Evolutionary conservation across 2,797 vertebrate species (phyloP), one percentile per base, ranked within the genome.

Genomic region (Percopsis omiscomaycus): DNA sequence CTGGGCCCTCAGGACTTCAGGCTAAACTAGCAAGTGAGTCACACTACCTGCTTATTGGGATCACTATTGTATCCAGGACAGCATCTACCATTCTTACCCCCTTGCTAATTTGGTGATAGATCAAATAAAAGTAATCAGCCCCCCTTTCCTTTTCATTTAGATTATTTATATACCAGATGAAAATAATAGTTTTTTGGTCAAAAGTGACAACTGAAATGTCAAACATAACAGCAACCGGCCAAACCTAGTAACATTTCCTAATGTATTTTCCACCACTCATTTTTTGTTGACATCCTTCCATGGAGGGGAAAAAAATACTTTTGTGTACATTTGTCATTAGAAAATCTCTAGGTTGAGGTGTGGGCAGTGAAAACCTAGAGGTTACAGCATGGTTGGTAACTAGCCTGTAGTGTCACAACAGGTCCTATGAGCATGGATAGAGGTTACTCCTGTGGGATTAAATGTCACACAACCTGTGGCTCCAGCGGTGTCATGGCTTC

Each of bases 11-110:
- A 79, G 98, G 98, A 95, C 92, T 99, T 79, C 98, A 99, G 91
- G 98, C 98, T 91, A 99, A 99, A 92, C 91, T 99, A 93, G 97
- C 97, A 94, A 99, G 98, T 99, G 91, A 98, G 98, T 97, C 3
- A 15, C 30, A 27, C 44, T 44, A 29, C 4, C 22, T 64, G 42
- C 71, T 11, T 59, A 37, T 9, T 12, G 10, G 9, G 2, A 42
- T 16, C 14, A 27, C 2, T 3, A 16, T 1, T 52, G 5, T 37
- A 2, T 37, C 55, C 0, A 47, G 54, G 5, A 5, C 45, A 9
- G 12, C 67, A 28, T 14, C 28, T n/a, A 46, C 37, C 0, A 11
- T 46, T 64, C 64, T 47, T 45, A 55, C 49, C 8, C 13, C 4
- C 1, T 12, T 11, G 30, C 3, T 28, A 16, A 57, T 27, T 5